phyloP scores from a whole-genome alignment of 1,140 invertebrate genomes.

The Penaeus vannamei region DNA sequence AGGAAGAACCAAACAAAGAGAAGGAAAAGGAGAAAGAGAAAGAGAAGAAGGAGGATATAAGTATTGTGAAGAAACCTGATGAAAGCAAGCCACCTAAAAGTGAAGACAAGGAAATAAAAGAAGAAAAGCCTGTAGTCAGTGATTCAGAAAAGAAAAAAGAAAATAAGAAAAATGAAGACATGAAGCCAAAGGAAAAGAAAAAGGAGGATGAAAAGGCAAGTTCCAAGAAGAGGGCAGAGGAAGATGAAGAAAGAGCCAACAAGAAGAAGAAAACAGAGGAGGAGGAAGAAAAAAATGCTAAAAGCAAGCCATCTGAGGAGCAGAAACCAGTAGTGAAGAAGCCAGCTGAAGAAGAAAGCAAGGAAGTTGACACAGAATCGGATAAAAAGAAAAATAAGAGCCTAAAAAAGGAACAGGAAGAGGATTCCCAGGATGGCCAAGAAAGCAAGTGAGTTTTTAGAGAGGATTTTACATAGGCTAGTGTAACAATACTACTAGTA shows the following conservation, averaged over 20 bases:
- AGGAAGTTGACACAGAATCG: conserved; percentile 69
- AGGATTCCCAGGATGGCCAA: conserved; percentile 68
- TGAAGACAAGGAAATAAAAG: conserved; percentile 32
- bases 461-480: not conserved
- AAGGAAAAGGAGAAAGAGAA: not conserved
- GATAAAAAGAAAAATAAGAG: conserved; percentile 65
- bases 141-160: conserved; percentile 1
- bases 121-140: not conserved
- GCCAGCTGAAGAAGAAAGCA: conserved; percentile 58
- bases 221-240: not conserved
- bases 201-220: not conserved
- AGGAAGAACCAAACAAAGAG: conserved; percentile 6
- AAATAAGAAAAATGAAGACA: not conserved
- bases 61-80: conserved; percentile 3
- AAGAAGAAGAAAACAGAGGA: not conserved
- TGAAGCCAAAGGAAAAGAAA: conserved; percentile 7
- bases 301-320: conserved; percentile 27
- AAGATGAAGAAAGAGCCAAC: not conserved
- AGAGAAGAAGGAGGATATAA: not conserved
- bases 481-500: not conserved
- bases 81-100: not conserved
- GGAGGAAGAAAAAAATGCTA: conserved; percentile 29
- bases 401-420: conserved; percentile 64
- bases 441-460: conserved; percentile 59
- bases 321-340: conserved; percentile 59